These are phyloP conservation scores for Carollia perspicillata DNA, from an alignment of 2,113 vertebrate species.

Conservation along the genomic window DNA sequence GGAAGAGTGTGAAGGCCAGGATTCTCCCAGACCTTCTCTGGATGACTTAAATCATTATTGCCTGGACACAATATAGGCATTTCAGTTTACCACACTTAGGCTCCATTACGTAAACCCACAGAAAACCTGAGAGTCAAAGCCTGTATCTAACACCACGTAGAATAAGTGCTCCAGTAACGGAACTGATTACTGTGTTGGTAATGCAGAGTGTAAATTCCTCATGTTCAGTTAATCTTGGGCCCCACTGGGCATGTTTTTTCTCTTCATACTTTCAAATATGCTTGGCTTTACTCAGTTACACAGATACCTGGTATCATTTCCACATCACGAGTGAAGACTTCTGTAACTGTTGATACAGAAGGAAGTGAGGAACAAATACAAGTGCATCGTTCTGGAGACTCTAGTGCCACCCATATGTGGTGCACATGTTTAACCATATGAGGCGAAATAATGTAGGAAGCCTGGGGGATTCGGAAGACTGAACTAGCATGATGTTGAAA, in stretches of 20 bases:
- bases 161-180: neutral
- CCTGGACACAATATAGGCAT: neutral
- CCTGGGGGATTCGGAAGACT: neutral
- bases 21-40: neutral
- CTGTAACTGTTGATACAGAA: neutral
- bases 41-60: neutral
- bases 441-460: neutral
- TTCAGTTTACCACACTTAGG: neutral
- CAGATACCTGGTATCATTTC: neutral
- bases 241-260: neutral
- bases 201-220: neutral
- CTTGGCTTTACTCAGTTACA: neutral
- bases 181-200: neutral
- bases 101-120: neutral
- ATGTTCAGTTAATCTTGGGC: neutral
- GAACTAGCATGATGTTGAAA: neutral
- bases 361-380: neutral
- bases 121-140: neutral
- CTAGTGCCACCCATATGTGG: neutral
- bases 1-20: neutral
- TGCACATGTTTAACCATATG: neutral
- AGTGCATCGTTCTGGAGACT: accelerated
- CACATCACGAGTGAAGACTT: neutral
- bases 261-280: neutral
- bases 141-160: neutral